Evolutionary conservation across 1,140 invertebrate genomes (phyloP).

Genomic region (Anastrepha ludens): DNA sequence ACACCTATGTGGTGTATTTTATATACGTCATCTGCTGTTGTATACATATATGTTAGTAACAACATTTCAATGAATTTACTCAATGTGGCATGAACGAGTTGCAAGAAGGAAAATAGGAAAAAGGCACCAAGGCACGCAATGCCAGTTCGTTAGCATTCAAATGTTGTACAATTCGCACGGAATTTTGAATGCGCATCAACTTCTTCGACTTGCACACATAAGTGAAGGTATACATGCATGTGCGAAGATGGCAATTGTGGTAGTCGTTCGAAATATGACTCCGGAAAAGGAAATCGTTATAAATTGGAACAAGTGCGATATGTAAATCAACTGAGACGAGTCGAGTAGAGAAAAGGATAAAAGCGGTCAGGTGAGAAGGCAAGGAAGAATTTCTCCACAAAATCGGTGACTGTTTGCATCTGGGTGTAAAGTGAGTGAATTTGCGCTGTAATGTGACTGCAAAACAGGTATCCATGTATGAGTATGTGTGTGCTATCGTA

Average conservation of each 20-base stretch:
- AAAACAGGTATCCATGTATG: not conserved
- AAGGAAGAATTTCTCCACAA: not conserved
- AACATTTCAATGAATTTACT: slow-evolving; percentile 19
- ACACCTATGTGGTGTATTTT: not conserved
- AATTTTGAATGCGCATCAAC: not conserved
- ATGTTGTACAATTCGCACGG: not conserved
- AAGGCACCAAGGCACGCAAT: not conserved
- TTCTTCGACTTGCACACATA: not conserved
- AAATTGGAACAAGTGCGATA: slow-evolving; percentile 37
- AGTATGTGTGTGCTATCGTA: not conserved
- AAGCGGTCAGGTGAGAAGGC: not conserved
- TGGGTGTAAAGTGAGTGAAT: no score
- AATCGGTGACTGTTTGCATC: no score
- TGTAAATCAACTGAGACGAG: slow-evolving; percentile 1
- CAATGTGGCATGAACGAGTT: slow-evolving; percentile 28
- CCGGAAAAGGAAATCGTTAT: slow-evolving; percentile 22
- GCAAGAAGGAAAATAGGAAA: not conserved
- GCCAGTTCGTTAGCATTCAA: not conserved
- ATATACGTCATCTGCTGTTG: not conserved
- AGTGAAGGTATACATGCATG: not conserved
- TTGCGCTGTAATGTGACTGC: not conserved
- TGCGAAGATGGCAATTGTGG: not conserved
- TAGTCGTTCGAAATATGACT: slow-evolving; percentile 28
- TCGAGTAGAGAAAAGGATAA: not conserved
- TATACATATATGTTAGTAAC: not conserved